Conservation (phyloP, 2,797 vertebrate genomes). For the Corythornis leucogaster region DNA sequence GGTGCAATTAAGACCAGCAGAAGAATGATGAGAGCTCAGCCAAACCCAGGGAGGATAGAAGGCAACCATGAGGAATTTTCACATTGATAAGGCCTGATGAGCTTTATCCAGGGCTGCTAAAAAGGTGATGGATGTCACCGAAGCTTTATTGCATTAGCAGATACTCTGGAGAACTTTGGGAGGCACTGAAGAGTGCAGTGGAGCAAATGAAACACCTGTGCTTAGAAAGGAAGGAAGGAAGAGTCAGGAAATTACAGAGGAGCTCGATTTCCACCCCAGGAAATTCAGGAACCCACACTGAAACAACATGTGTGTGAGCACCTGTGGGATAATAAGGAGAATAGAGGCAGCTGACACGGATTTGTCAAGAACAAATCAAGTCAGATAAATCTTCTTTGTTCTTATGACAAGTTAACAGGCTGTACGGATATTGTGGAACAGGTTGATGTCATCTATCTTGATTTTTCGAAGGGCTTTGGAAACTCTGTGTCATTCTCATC, state of each 20-base stretch:
- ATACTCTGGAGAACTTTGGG: not conserved
- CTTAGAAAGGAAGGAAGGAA: not conserved
- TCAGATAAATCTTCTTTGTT: constrained; percentile 24
- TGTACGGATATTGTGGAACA: not conserved
- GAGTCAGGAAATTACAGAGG: not conserved
- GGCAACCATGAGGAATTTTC: not conserved
- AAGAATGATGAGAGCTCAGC: not conserved
- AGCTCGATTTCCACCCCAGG: not conserved
- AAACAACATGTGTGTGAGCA: not conserved
- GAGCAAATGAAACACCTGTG: not conserved
- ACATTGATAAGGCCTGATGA: not conserved
- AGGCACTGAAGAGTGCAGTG: not conserved
- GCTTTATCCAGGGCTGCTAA: not conserved
- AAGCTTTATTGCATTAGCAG: not conserved
- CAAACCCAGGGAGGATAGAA: not conserved
- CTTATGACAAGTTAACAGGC: constrained; percentile 15
- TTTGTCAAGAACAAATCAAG: constrained; percentile 46
- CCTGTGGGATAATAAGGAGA: not conserved
- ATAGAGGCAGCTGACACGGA: not conserved
- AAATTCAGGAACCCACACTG: not conserved
- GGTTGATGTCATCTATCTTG: not conserved
- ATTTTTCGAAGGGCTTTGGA: constrained; percentile 22
- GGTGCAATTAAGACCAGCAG: not conserved
- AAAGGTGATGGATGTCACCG: not conserved
- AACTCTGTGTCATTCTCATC: not conserved